Percentiles rank a stretch among this genome's conserved stretches.
phyloP scores from a whole-genome alignment of 2,797 vertebrate genomes.

The Acanthopagrus latus region DNA sequence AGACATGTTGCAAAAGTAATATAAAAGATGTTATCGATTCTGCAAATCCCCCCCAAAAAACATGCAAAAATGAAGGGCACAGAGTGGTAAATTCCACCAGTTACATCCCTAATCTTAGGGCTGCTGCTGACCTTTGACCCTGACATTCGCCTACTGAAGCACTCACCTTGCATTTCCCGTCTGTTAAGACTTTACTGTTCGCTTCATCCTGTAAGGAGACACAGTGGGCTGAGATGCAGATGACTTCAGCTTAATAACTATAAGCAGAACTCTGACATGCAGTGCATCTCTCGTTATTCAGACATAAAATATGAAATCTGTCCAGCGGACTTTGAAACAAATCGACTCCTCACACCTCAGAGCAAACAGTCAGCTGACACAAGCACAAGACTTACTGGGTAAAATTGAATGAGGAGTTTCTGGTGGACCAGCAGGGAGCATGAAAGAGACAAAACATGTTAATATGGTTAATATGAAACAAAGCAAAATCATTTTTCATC shows the following conservation, averaged over 20 bases:
- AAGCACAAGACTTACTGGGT: constrained; percentile 77
- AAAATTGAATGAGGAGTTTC: constrained; percentile 84
- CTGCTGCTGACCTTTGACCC: constrained; percentile 41
- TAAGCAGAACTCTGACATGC: not conserved
- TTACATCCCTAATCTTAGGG: not conserved
- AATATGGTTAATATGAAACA: constrained; percentile 10
- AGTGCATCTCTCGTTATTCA: not conserved
- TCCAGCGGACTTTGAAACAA: not conserved
- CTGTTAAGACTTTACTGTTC: constrained; percentile 74
- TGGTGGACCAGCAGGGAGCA: constrained; percentile 53
- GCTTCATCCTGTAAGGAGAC: constrained; percentile 80
- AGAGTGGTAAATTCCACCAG: not conserved
- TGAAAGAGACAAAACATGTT: constrained; percentile 27
- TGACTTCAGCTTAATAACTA: not conserved
- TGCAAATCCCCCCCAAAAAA: not conserved
- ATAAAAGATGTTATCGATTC: not conserved
- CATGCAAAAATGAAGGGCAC: not conserved
- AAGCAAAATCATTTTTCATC: not conserved
- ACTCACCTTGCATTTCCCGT: constrained; percentile 82
- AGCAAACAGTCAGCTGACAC: not conserved
- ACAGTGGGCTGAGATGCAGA: constrained; percentile 12
- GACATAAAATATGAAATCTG: not conserved
- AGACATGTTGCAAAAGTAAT: not conserved
- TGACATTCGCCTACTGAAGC: not conserved
- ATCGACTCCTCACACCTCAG: not conserved